Evolutionary conservation across 2,113 vertebrate genomes (phyloP).

Genomic region (Toxotes jaculatrix): DNA sequence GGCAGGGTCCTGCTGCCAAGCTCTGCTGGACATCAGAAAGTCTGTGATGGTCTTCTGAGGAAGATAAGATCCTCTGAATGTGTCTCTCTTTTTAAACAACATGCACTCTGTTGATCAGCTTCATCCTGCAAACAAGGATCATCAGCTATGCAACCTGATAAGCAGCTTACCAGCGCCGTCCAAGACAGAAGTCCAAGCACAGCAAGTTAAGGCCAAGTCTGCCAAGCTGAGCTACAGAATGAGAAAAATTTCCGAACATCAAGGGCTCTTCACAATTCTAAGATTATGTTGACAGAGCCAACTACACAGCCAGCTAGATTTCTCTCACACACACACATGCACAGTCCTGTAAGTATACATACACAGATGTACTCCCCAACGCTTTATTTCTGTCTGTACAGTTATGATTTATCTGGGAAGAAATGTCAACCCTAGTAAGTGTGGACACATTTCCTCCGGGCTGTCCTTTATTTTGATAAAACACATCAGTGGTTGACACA

Average conservation of each 20-base stretch:
- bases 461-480: background rate
- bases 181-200: background rate
- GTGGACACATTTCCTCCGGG: background rate
- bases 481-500: background rate
- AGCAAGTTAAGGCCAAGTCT: background rate
- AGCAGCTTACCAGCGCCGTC: background rate
- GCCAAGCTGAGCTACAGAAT: background rate
- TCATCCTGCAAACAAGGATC: background rate
- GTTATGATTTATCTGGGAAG: background rate
- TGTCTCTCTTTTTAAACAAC: background rate
- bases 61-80: conserved; percentile 17
- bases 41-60: conserved; percentile 9
- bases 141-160: background rate
- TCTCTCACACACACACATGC: background rate
- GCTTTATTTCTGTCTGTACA: background rate
- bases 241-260: background rate
- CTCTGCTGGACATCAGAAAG: conserved; percentile 10
- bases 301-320: background rate
- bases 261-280: conserved; percentile 10
- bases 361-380: background rate
- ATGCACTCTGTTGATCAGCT: conserved; percentile 11
- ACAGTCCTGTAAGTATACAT: background rate
- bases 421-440: background rate
- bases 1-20: conserved; percentile 1
- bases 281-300: background rate